phyloP scores from a whole-genome alignment of 2,797 vertebrate genomes.

The Tenualosa ilisha region DNA sequence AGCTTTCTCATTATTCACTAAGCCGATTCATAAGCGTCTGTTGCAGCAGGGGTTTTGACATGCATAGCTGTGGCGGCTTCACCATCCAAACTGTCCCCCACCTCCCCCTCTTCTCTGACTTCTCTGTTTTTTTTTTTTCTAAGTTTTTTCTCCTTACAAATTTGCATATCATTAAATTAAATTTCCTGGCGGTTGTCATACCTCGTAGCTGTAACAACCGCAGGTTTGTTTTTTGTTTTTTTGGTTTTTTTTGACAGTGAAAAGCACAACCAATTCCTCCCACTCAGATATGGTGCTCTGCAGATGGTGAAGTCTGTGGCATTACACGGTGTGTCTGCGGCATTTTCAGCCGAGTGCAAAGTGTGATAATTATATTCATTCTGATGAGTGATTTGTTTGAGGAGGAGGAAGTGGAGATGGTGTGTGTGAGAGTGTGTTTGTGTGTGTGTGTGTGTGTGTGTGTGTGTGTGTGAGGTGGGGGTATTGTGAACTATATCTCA shows the following conservation, averaged over 20 bases:
- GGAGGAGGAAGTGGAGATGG: background rate
- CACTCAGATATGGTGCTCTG: conserved; percentile 54
- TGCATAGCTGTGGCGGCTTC: conserved; percentile 48
- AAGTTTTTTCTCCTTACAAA: conserved; percentile 42
- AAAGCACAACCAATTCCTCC: conserved; percentile 57
- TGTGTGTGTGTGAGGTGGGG: background rate
- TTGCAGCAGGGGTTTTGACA: conserved; percentile 49
- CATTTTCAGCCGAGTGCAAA: conserved; percentile 62
- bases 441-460: background rate
- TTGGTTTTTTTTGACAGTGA: conserved; percentile 58
- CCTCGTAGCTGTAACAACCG: conserved; percentile 34
- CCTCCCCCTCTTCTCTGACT: no score
- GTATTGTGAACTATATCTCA: background rate
- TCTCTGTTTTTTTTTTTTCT: background rate
- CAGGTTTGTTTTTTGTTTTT: background rate
- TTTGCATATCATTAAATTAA: conserved; percentile 69
- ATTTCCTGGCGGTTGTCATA: conserved; percentile 63
- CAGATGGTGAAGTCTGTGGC: conserved; percentile 66
- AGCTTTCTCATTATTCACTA: conserved; percentile 45
- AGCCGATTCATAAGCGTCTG: conserved; percentile 55
- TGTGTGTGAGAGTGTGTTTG: background rate
- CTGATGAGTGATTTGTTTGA: conserved; percentile 68
- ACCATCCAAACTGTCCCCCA: conserved; percentile 56
- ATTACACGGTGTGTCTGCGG: conserved; percentile 69
- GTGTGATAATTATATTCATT: conserved; percentile 69